Evolutionary conservation across 2,888 invertebrate species (phyloP).

Genomic region (Caenorhabditis sinica): DNA sequence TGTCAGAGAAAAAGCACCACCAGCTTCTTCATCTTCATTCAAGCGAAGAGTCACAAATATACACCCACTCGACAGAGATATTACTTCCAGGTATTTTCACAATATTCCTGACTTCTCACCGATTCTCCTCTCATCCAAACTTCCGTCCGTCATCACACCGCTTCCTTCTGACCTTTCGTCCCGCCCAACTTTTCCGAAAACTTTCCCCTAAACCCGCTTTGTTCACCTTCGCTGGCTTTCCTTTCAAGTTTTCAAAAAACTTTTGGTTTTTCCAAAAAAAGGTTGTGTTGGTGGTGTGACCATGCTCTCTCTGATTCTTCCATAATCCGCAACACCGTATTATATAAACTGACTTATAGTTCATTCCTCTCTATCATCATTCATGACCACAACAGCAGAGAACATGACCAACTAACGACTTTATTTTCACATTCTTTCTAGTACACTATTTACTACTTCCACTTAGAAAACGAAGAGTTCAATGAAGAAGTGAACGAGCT

Average conservation of each 20-base stretch:
- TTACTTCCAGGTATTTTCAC: constrained; percentile 60
- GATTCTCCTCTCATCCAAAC: constrained; percentile 36
- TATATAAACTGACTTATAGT: constrained; percentile 42
- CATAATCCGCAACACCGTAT: constrained; percentile 32
- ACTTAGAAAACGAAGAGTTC: constrained; percentile 40
- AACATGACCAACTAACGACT: background rate
- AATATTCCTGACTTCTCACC: constrained; percentile 42
- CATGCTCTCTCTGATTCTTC: constrained; percentile 42
- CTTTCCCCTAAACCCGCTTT: constrained; percentile 21
- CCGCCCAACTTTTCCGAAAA: constrained; percentile 6
- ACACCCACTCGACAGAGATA: background rate
- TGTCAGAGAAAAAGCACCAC: too few species aligned
- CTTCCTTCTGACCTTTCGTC: constrained; percentile 38
- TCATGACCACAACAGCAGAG: constrained; percentile 28
- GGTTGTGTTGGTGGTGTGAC: constrained; percentile 38
- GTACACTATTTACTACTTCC: background rate
- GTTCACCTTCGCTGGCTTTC: constrained; percentile 40
- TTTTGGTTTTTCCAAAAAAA: background rate
- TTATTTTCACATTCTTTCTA: background rate
- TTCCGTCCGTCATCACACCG: constrained; percentile 30
- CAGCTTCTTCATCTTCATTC: constrained; percentile 23
- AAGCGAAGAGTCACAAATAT: constrained; percentile 10
- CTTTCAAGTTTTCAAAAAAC: constrained; percentile 9
- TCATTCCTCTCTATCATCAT: constrained; percentile 4
- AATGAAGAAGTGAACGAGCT: constrained; percentile 20